Evolutionary conservation across 2,888 invertebrate genomes (phyloP).

Genomic region (Cryptophagus acutangulus): DNA sequence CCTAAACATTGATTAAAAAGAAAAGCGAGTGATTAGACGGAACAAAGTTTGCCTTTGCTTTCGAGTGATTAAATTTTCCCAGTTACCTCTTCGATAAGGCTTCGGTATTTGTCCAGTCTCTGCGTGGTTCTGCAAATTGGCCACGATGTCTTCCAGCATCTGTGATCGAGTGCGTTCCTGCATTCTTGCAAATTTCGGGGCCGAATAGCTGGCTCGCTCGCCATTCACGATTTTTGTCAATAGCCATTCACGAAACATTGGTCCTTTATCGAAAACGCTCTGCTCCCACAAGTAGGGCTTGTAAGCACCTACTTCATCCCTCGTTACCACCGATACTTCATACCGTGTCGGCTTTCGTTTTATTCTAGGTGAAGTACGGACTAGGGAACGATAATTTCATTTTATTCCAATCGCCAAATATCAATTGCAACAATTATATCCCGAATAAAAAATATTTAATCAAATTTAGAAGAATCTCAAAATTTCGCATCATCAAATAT

Average conservation of each 20-base stretch:
- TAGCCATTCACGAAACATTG: constrained; percentile 93
- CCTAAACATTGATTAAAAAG: too few relatives aligned
- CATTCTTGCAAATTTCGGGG: constrained; percentile 92
- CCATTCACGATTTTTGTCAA: constrained; percentile 92
- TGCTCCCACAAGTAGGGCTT: constrained; percentile 95
- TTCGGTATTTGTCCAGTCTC: constrained; percentile 95
- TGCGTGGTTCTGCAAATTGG: constrained; percentile 88
- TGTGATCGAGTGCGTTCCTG: constrained; percentile 89
- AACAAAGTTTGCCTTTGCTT: too few relatives aligned
- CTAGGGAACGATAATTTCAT: constrained; percentile 47
- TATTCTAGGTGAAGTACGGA: constrained; percentile 81
- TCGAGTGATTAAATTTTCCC: too few relatives aligned
- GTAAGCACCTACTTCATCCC: constrained; percentile 93
- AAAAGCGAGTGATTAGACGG: too few relatives aligned
- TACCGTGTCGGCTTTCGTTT: constrained; percentile 83
- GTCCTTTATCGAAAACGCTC: constrained; percentile 88
- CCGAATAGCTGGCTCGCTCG: constrained; percentile 88
- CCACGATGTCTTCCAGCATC: constrained; percentile 91
- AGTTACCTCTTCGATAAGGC: constrained; percentile 77
- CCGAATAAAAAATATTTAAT: too few relatives aligned
- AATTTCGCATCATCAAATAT: too few relatives aligned
- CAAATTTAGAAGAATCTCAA: too few relatives aligned
- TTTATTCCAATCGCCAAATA: too few relatives aligned
- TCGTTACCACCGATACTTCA: constrained; percentile 87
- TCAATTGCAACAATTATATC: too few relatives aligned